Base-by-base conservation (phyloP, 1,140 invertebrate species). In the Sarcophaga peregrina region DNA sequence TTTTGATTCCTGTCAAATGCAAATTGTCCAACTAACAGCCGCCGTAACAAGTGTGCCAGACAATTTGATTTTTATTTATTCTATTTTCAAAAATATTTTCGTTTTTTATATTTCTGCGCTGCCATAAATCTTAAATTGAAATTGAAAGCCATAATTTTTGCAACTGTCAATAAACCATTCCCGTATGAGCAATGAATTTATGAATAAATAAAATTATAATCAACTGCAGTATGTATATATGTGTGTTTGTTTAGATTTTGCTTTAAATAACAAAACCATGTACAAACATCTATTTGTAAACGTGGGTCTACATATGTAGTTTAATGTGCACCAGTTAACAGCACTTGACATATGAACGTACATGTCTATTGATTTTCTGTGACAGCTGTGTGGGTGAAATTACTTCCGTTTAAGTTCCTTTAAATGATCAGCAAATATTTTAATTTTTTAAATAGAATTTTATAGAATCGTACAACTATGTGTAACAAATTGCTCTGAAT, bases 131-230 rank as follows among this genome's bases (percentile, higher is more conserved):
- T 78, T 47, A 78, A n/a, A 78, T 78, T 47, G 50, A 78, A 78
- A 52, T 78, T 78, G 75, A 78, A 78, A 78, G 75, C 75, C 25
- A 78, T 78, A 78, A 78, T 78, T 78, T 78, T 17, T 78, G 75
- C 75, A 78, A 78, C 75, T 78, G 75, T 78, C 75, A 78, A 78
- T 78, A 78, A 78, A 52, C 75, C 50, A 78, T 78, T 78, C 50
- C 50, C 50, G 50, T 17, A 52, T 50, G 75, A 46, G 25, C 75
- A 13, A 78, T 68, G 25, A 37, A 20, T 68, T 68, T 68, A 68
- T 68, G 62, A n/a, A 68, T 68, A 20, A 52, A 52, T 52, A 52
- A 52, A 37, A 37, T 37, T 2, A 37, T 37, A 37, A 37, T 37
- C 1, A 37, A 37, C 25, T 37, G 4, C 1, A 37, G 25, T 52